Evolutionary conservation across 2,888 invertebrate genomes (phyloP).

Genomic region (Dicranocentrus wangi): DNA sequence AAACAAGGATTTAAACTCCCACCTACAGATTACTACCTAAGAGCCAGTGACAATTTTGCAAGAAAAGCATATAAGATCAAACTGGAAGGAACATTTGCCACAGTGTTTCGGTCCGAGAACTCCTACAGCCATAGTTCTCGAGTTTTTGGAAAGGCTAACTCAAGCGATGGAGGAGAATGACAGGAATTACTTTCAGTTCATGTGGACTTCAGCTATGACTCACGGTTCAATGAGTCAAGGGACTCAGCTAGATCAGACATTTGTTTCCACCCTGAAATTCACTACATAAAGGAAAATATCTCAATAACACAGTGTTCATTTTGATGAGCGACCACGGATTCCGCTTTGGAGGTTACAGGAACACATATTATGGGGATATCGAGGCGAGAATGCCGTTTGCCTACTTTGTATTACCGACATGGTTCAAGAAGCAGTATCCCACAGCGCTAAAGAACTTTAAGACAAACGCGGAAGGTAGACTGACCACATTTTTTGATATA

Average conservation of each 20-base stretch:
- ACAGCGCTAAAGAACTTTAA: slow-evolving; percentile 80
- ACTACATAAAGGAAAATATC: slow-evolving; percentile 73
- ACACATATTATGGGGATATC: slow-evolving; percentile 74
- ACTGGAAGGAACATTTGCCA: slow-evolving; percentile 81
- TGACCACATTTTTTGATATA: slow-evolving; percentile 86
- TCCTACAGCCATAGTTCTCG: slow-evolving; percentile 82
- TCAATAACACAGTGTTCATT: slow-evolving; percentile 73
- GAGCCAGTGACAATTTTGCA: slow-evolving; percentile 49
- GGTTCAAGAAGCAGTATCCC: slow-evolving; percentile 74
- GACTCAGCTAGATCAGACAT: slow-evolving; percentile 77
- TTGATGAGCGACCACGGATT: slow-evolving; percentile 76
- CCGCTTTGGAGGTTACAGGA: slow-evolving; percentile 77
- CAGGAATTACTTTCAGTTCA: slow-evolving; percentile 85
- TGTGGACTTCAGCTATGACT: slow-evolving; percentile 88
- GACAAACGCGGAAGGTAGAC: slow-evolving; percentile 67
- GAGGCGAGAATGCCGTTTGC: slow-evolving; percentile 75
- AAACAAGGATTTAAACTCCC: slow-evolving; percentile 84
- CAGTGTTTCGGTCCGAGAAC: slow-evolving; percentile 84
- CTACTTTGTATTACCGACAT: slow-evolving; percentile 83
- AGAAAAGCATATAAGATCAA: slow-evolving; percentile 43
- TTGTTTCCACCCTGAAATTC: slow-evolving; percentile 73
- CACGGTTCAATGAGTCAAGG: slow-evolving; percentile 89
- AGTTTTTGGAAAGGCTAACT: slow-evolving; percentile 81
- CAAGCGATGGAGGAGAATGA: slow-evolving; percentile 77
- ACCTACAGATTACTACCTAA: slow-evolving; percentile 89